Evolutionary conservation across 2,888 invertebrate genomes (phyloP), one percentile per base, ranked within the genome.

Genomic region (Cryptophagus acutangulus): DNA sequence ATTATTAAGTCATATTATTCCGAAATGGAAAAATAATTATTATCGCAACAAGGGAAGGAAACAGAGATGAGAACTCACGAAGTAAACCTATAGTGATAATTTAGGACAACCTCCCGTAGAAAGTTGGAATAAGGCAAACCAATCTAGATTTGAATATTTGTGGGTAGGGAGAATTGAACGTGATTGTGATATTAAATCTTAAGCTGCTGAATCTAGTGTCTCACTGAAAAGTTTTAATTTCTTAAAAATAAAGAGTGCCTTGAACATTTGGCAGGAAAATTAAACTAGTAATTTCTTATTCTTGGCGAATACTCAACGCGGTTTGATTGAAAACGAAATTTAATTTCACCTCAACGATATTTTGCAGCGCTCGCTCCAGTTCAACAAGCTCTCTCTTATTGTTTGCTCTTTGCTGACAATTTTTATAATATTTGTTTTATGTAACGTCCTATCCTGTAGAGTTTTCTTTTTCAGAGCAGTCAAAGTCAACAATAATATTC

Each of bases 101-200:
- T n/a, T n/a, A n/a, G n/a, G n/a, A n/a, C n/a, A n/a, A n/a, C n/a
- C n/a, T n/a, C n/a, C n/a, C n/a, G n/a, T n/a, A n/a, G n/a, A n/a
- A n/a, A n/a, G n/a, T n/a, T n/a, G 24, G 24, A 8, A n/a, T 8
- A 20, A 20, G 24, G 6, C 6, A 33, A 33, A 33, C 10, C 33
- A 15, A 33, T 33, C 33, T 15, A 33, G 33, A 33, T 33, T 33
- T 33, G 15, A 33, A 33, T 33, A 33, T 33, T 33, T 33, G 33
- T 15, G 15, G 15, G 16, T 5, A n/a, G n/a, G 12, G 33, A 6
- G 16, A 33, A 33, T 15, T 33, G 33, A 33, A 33, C 33, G 13
- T 6, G 15, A 33, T 33, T 33, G 9, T 15, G 6, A 33, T 15
- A 33, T 33, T 10, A 33, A 33, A 29, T 20, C 24, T n/a, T 6